Evolutionary conservation across 2,797 vertebrate species (phyloP).

Genomic region (Aythya fuligula): DNA sequence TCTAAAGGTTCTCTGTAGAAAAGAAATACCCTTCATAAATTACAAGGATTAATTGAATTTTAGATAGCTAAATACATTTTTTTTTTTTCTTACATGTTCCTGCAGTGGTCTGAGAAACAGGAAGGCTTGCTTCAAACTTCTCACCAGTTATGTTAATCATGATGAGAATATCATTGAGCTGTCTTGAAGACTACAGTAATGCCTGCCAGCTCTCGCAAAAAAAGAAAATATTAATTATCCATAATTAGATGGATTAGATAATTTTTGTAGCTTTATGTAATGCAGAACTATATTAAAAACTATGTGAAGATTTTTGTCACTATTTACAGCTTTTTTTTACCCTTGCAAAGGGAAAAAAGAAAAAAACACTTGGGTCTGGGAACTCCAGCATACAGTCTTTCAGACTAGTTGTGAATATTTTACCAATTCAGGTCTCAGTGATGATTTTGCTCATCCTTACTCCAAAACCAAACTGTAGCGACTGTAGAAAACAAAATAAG

Average conservation of each 20-base stretch:
- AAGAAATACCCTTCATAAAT: neutral
- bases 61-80: neutral
- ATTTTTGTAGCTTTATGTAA: constrained; percentile 51
- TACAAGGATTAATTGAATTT: neutral
- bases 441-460: neutral
- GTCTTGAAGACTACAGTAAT: constrained; percentile 22
- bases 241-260: constrained; percentile 61
- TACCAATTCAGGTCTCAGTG: neutral
- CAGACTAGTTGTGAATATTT: neutral
- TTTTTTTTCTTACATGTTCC: neutral
- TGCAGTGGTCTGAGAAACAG: neutral
- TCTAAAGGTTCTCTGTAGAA: neutral
- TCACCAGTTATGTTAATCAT: neutral
- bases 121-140: constrained; percentile 6
- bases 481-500: neutral
- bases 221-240: constrained; percentile 61
- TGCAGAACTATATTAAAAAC: constrained; percentile 6
- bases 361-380: neutral
- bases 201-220: constrained; percentile 23
- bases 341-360: neutral
- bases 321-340: neutral
- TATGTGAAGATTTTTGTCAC: constrained; percentile 33
- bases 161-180: constrained; percentile 33
- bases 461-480: neutral
- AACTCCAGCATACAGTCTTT: neutral